Conservation (phyloP, 2,888 invertebrate species). For the Sesia bembeciformis region DNA sequence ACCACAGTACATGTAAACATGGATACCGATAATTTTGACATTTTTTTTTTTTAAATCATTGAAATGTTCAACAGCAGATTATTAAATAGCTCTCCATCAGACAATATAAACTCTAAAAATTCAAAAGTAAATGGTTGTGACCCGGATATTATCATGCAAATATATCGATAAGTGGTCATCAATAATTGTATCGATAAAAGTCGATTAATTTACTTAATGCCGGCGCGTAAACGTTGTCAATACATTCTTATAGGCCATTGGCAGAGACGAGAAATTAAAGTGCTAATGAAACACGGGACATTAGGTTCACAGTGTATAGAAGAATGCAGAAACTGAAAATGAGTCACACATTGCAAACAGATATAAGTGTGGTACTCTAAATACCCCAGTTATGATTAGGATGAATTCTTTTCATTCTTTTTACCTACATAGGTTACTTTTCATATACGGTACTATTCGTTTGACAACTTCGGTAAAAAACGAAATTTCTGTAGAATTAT, state of each 20-base stretch:
- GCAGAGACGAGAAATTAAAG: neutral
- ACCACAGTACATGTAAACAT: no score
- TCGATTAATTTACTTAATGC: slow-evolving; percentile 12
- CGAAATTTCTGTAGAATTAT: no score
- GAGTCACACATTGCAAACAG: slow-evolving; percentile 16
- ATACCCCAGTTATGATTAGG: no score
- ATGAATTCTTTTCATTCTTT: no score
- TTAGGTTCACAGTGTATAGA: neutral
- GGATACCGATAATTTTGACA: no score
- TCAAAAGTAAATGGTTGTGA: neutral
- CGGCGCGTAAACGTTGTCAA: slow-evolving; percentile 10
- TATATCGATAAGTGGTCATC: slow-evolving; percentile 15
- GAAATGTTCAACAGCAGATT: no score
- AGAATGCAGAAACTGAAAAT: slow-evolving; percentile 17
- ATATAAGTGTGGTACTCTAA: no score
- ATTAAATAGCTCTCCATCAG: neutral
- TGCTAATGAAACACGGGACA: neutral
- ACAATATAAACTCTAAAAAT: neutral
- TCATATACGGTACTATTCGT: no score
- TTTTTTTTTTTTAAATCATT: no score
- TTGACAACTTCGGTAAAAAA: no score
- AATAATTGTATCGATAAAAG: slow-evolving; percentile 12
- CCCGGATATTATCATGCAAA: slow-evolving; percentile 23
- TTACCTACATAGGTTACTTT: no score
- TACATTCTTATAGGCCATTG: neutral